Evolutionary conservation across 2,888 invertebrate genomes (phyloP), one percentile per base, ranked within the genome.

Genomic region (Didymodactylos carnosus): DNA sequence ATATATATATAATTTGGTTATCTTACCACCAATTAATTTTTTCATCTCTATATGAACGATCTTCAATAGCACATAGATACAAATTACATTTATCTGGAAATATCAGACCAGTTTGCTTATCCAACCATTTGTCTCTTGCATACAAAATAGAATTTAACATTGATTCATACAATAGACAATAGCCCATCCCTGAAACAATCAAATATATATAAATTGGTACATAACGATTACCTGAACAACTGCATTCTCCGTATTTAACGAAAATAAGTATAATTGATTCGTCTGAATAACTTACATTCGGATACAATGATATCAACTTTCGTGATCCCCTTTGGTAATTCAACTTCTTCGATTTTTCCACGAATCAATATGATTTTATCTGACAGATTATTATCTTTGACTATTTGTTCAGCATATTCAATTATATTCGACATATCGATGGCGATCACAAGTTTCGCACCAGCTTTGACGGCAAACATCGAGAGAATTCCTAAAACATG

Each of bases 391-490:
- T 87, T 87, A 51, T 83, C 84, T 77, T 91, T 90, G 11, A 98
- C 89, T 77, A 99, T 98, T 85, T 94, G 91, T 78, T 90, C 88
- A 11, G 98, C 97, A 81, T 97, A 94, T 82, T 94, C 92, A 23
- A 98, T 93, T 79, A 99, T 98, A 84, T 94, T 94, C 16, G 98
- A 98, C 85, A 94, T 97, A 83, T 99, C 98, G 46, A 99, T 91
- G 71, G 95, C 98, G 80, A 94, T 90, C 0, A 98, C 98, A 83
- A 88, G 88, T 8, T 90, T 87, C 0, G 98, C 98, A 14, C 98
- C 98, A 6, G 98, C 94, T 84, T 94, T 95, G 0, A 98, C 98
- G 39, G 97, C 97, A 85, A 99, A 99, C 97, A 99, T 98, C 41
- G 94, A 94, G 71, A 99, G 86, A 80, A 99, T 99, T n/a, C 62